These are phyloP conservation scores for Epinephelus cyanopodus DNA, from an alignment of 2,113 vertebrate genomes.

Conservation along the genomic window DNA sequence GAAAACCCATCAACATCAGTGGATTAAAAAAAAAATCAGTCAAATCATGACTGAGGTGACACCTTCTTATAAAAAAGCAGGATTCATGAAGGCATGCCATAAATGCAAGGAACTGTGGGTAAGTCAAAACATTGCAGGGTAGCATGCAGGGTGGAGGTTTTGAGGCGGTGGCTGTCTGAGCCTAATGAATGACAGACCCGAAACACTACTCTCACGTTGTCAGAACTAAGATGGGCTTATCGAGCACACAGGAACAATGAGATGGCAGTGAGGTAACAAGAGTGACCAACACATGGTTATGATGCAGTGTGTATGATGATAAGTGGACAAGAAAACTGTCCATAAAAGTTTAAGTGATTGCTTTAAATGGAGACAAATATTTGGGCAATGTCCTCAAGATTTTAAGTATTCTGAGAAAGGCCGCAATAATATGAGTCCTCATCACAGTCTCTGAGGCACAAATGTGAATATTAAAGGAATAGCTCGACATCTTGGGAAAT, in stretches of 20 bases:
- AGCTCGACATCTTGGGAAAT: neutral
- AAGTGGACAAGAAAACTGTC: neutral
- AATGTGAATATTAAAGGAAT: neutral
- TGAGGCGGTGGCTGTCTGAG: neutral
- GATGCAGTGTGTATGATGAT: neutral
- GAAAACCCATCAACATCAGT: slow-evolving; percentile 25
- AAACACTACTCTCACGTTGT: neutral
- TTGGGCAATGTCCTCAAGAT: neutral
- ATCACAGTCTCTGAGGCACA: neutral
- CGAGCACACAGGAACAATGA: slow-evolving; percentile 19
- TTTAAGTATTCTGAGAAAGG: neutral
- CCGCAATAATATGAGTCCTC: neutral
- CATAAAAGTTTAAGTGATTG: neutral
- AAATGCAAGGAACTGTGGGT: slow-evolving; percentile 23
- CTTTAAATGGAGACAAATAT: neutral
- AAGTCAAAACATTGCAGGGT: slow-evolving; percentile 33
- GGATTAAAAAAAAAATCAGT: slow-evolving; percentile 8
- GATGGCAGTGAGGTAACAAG: neutral
- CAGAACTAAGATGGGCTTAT: slow-evolving; percentile 1
- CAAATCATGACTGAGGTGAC: neutral
- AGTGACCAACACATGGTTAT: neutral
- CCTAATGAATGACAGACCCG: neutral
- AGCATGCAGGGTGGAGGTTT: slow-evolving; percentile 61
- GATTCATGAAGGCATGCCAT: slow-evolving; percentile 51
- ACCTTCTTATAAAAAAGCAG: neutral